A percentile compares a stretch with the other conserved stretches of the same genome.
Evolutionary conservation across 1,140 invertebrate species (phyloP).

Genomic region (Conus ventricosus): DNA sequence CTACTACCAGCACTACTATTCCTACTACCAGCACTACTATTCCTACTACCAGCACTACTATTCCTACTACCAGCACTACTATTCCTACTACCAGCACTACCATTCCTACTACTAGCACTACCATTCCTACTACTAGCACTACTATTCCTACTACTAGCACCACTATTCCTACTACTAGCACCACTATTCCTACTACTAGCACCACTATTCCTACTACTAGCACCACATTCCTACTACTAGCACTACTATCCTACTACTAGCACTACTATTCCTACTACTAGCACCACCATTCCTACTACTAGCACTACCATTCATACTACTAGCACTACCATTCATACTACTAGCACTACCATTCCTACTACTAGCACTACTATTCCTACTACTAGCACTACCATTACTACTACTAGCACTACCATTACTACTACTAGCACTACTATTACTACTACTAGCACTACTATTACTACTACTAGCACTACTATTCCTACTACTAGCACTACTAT

Average conservation of each 20-base stretch:
- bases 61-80: conserved; percentile 33
- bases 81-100: conserved; percentile 33
- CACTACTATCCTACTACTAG: conserved; percentile 37
- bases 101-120: conserved; percentile 34
- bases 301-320: conserved; percentile 33
- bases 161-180: conserved; percentile 35
- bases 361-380: conserved; percentile 33
- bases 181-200: conserved; percentile 35
- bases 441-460: conserved; percentile 36
- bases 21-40: conserved; percentile 33
- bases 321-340: conserved; percentile 36
- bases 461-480: conserved; percentile 34
- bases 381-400: conserved; percentile 35
- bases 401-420: conserved; percentile 33
- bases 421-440: conserved; percentile 34
- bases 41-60: conserved; percentile 36
- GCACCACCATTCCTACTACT: conserved; percentile 33
- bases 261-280: conserved; percentile 35
- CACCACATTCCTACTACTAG: too few species aligned
- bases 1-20: conserved; percentile 34
- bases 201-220: conserved; percentile 35
- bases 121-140: conserved; percentile 35
- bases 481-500: too few species aligned
- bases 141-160: conserved; percentile 36
- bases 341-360: conserved; percentile 36